Conservation (phyloP, 1,140 invertebrate species). For the Philotrypesis tridentata region DNA sequence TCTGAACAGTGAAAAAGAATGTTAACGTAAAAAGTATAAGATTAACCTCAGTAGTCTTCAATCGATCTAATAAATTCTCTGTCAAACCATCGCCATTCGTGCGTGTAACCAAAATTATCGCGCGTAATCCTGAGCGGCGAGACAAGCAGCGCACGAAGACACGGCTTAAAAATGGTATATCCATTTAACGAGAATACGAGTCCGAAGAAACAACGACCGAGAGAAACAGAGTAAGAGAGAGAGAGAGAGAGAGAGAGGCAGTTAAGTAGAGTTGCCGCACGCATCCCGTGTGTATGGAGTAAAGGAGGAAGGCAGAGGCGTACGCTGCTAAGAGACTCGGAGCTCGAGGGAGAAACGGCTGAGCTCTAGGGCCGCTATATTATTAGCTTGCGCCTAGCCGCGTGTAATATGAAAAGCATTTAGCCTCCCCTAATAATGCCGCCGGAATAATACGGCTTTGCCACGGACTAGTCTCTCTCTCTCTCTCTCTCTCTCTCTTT, state of each 20-base stretch:
- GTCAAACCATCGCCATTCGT: too few species aligned
- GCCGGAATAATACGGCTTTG: constrained; percentile 22
- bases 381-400: constrained; percentile 25
- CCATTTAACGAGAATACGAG: not conserved
- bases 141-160: not conserved
- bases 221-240: not conserved
- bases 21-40: too few species aligned
- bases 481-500: not conserved
- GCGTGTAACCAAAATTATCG: too few species aligned
- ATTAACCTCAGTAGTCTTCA: too few species aligned
- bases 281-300: not conserved
- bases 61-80: too few species aligned
- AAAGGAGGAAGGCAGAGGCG: not conserved
- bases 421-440: constrained; percentile 40
- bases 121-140: not conserved
- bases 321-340: constrained; percentile 5
- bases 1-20: too few species aligned
- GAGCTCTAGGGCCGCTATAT: constrained; percentile 5
- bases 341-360: not conserved
- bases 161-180: constrained; percentile 18
- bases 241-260: not conserved
- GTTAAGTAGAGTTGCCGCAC: not conserved
- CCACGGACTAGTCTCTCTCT: not conserved
- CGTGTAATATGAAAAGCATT: constrained; percentile 45
- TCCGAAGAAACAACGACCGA: constrained; percentile 6